Percentiles rank a stretch among this genome's conserved stretches.
These are phyloP conservation scores for Calyptomena viridis DNA, from an alignment of 2,113 vertebrate genomes.

Conservation along the genomic window DNA sequence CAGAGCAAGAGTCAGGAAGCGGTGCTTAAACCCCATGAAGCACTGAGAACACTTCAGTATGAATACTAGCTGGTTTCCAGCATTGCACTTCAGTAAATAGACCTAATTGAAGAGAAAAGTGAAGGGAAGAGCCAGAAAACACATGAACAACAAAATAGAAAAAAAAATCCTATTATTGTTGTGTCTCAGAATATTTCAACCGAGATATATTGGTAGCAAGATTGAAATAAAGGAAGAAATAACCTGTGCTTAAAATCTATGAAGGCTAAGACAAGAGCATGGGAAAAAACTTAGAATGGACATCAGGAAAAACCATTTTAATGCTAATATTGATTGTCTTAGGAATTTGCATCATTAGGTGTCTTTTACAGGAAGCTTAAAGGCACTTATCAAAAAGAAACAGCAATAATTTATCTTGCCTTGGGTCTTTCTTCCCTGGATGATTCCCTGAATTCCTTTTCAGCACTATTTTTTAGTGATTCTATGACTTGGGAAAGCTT, in stretches of 20 bases:
- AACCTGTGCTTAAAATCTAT: background rate
- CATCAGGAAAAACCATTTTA: background rate
- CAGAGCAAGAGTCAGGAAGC: background rate
- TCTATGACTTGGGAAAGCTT: background rate
- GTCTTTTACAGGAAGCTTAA: background rate
- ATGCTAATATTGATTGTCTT: background rate
- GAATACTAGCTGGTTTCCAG: background rate
- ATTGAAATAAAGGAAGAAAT: background rate
- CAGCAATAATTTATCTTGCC: background rate
- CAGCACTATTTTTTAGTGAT: background rate
- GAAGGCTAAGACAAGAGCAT: background rate
- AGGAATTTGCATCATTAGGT: background rate
- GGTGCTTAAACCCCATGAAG: background rate
- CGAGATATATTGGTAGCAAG: background rate
- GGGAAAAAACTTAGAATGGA: background rate
- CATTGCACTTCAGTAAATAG: background rate
- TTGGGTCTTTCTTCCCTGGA: background rate
- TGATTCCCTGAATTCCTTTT: background rate
- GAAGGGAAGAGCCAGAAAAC: background rate
- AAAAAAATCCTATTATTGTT: accelerated
- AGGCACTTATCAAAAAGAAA: background rate
- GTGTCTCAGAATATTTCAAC: background rate
- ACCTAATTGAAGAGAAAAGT: background rate
- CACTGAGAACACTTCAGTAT: background rate
- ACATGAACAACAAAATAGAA: background rate